These are phyloP conservation scores for Ibycter americanus DNA, from an alignment of 2,797 vertebrate genomes.

Conservation along the genomic window DNA sequence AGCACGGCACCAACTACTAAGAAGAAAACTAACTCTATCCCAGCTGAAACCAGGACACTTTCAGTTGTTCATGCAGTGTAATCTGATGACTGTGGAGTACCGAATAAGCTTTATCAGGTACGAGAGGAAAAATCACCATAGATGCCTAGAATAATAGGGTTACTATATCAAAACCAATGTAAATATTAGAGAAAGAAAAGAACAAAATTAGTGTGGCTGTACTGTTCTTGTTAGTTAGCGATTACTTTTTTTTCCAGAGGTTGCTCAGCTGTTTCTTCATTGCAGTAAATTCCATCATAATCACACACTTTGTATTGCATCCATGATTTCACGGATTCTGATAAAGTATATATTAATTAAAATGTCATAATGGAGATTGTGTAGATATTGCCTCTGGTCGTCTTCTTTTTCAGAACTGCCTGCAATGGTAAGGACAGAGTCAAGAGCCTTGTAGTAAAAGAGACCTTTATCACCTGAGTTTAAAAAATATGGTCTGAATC, in stretches of 20 bases:
- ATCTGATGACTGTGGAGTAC: background rate
- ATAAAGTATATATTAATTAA: background rate
- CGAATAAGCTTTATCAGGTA: background rate
- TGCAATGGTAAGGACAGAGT: background rate
- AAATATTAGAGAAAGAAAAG: background rate
- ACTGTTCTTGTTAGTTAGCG: rapidly evolving
- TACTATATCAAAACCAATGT: background rate
- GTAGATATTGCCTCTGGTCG: background rate
- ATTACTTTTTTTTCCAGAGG: background rate
- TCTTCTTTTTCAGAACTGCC: background rate
- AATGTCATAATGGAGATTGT: background rate
- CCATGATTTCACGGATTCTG: background rate
- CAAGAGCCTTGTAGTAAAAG: background rate
- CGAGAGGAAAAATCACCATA: background rate
- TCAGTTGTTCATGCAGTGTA: background rate
- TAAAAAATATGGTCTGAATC: background rate
- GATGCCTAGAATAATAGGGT: background rate
- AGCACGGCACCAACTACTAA: too few species aligned
- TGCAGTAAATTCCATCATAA: background rate
- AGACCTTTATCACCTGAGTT: background rate
- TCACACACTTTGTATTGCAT: background rate
- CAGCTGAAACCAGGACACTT: background rate
- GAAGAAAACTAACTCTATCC: too few species aligned
- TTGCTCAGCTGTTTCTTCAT: background rate
- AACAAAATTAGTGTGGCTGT: background rate